Evolutionary conservation across 2,797 vertebrate genomes (phyloP).

Genomic region (Hapalemur alaotrensis): DNA sequence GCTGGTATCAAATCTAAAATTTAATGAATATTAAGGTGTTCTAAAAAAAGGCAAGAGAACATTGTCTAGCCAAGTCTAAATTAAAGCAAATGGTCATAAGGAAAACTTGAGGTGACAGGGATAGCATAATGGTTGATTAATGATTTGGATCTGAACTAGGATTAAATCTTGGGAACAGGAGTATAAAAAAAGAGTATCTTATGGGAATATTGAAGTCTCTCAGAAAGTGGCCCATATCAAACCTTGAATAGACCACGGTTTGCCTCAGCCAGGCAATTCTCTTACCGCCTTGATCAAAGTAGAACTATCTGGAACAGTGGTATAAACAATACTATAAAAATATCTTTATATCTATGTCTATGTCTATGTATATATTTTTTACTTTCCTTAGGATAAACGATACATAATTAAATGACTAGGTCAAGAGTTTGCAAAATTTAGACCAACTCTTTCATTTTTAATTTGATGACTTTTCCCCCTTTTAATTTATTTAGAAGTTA

Average conservation of each 20-base stretch:
- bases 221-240: neutral
- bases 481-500: neutral
- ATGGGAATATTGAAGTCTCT: neutral
- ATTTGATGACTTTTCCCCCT: neutral
- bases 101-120: neutral
- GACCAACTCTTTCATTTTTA: neutral
- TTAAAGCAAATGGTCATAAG: neutral
- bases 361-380: neutral
- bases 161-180: neutral
- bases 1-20: neutral
- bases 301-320: neutral
- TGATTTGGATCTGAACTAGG: neutral
- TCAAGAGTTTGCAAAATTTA: neutral
- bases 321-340: neutral
- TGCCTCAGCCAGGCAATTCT: neutral
- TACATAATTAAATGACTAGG: neutral
- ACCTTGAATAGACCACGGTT: neutral
- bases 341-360: neutral
- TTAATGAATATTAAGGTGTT: neutral
- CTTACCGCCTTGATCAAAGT: neutral
- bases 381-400: neutral
- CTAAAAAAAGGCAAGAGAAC: neutral
- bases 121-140: neutral
- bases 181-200: neutral
- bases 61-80: neutral